Base-by-base conservation (phyloP, 2,888 invertebrate genomes). In the Ramazzottius varieornatus region DNA sequence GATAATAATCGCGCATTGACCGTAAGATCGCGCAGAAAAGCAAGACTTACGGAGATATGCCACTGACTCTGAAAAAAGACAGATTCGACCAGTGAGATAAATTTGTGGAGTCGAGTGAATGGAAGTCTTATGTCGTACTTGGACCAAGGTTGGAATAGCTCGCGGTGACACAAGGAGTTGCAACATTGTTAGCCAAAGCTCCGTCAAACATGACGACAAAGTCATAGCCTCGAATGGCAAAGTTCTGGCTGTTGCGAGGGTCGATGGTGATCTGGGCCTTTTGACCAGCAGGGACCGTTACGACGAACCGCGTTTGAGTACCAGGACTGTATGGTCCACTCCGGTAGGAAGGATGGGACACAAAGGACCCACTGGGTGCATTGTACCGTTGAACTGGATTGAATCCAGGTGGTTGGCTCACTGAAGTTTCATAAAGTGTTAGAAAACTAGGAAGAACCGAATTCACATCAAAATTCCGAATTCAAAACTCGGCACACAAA, bases 151-250 rank as follows among this genome's bases (percentile, higher is more conserved):
- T 24, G n/a, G n/a, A 16, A 54, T 54, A 54, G 29, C 54, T 54
- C 16, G 13, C 8, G 4, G 24, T 24, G 54, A 16, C 29, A 24
- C 54, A 54, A 4, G 54, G 54, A 54, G 29, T 29, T 8, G 20
- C 54, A 4, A 54, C 4, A 4, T 29, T 54, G 16, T 4, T 29
- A 16, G 54, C 54, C n/a, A 24, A 29, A 16, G 4, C 8, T 13
- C 54, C 54, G 54, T 54, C 54, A 4, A 54, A 54, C 54, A 54
- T 54, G 4, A 54, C 54, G 20, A 29, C 54, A 54, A 54, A 54
- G 54, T 54, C 54, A 29, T 54, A 54, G 20, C 20, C 4, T 16
- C 54, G 54, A n/a, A 54, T 54, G 54, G 29, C 20, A 24, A 54
- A 54, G 20, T 54, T 4, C 4, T 29, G 8, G 54, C n/a, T 4